These are phyloP conservation scores for Echinometra lucunter DNA, from an alignment of 53 echinoderm and acorn worm genomes.

Conservation along the genomic window DNA sequence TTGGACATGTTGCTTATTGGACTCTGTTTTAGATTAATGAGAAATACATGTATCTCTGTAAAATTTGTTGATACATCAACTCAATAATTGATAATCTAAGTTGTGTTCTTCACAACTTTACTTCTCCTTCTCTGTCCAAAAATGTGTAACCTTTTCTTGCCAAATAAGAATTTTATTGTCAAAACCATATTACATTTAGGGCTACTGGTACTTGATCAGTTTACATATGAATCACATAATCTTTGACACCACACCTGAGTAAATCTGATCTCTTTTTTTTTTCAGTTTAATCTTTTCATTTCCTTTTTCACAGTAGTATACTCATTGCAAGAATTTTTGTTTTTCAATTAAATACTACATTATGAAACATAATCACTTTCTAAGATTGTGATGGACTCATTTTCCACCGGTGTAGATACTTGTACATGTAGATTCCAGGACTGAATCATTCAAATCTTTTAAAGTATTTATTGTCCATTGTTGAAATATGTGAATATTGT, in stretches of 20 bases:
- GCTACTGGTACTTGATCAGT: too few relatives aligned
- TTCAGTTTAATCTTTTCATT: background rate
- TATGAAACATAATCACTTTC: background rate
- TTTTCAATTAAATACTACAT: background rate
- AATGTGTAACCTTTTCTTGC: background rate
- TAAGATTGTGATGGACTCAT: background rate
- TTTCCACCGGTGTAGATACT: background rate
- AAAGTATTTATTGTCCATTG: slow-evolving; percentile 25
- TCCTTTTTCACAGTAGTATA: background rate
- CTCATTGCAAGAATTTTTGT: background rate
- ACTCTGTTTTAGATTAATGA: background rate
- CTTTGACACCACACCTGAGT: background rate
- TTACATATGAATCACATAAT: too few relatives aligned
- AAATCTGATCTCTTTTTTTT: background rate
- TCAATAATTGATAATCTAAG: background rate
- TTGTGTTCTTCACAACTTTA: background rate
- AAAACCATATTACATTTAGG: too few relatives aligned
- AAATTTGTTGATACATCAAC: background rate
- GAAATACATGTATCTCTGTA: too few relatives aligned
- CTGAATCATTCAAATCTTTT: background rate
- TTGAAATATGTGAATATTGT: slow-evolving; percentile 10
- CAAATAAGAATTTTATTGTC: too few relatives aligned
- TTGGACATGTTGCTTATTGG: background rate
- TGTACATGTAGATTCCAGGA: background rate
- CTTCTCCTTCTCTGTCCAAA: background rate